These are phyloP conservation scores for Ophion ventricosus DNA, from an alignment of 2,888 invertebrate species.

Conservation along the genomic window DNA sequence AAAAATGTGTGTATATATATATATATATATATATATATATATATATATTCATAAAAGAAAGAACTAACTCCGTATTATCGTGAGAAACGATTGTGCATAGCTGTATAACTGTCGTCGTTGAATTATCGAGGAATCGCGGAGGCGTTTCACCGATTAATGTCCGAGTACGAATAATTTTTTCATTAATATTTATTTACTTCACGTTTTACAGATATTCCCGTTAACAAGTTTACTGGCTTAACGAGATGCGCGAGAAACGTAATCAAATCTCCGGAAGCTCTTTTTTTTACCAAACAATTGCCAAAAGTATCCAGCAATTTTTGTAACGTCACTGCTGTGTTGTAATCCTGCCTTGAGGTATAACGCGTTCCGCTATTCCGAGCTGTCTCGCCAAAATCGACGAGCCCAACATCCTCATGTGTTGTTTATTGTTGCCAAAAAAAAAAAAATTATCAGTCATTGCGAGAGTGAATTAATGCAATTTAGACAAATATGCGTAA, in stretches of 20 bases:
- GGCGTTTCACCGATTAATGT: not conserved
- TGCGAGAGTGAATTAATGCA: constrained; percentile 42
- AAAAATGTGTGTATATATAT: not conserved
- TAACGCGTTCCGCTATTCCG: constrained; percentile 5
- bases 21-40: not conserved
- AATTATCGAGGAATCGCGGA: constrained; percentile 41
- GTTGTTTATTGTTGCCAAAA: constrained; percentile 83
- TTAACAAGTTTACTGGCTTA: too few relatives aligned
- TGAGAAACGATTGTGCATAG: constrained; percentile 52
- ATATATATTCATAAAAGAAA: constrained; percentile 7
- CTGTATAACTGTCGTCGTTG: constrained; percentile 14
- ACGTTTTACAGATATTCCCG: too few relatives aligned
- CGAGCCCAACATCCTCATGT: constrained; percentile 74
- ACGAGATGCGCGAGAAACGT: too few relatives aligned
- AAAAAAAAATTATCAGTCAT: constrained; percentile 74
- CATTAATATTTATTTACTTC: too few relatives aligned
- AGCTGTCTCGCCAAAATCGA: constrained; percentile 55
- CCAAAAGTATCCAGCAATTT: not conserved
- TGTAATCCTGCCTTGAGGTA: constrained; percentile 6
- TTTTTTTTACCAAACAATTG: too few relatives aligned
- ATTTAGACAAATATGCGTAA: constrained; percentile 43
- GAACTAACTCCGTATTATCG: constrained; percentile 34
- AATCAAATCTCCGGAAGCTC: too few relatives aligned
- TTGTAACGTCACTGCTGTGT: constrained; percentile 7
- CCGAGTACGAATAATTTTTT: too few relatives aligned